A percentile compares a stretch with the other conserved stretches of the same genome.
Evolutionary conservation across 2,888 invertebrate genomes (phyloP).

Genomic region (Ophioninae sp.): DNA sequence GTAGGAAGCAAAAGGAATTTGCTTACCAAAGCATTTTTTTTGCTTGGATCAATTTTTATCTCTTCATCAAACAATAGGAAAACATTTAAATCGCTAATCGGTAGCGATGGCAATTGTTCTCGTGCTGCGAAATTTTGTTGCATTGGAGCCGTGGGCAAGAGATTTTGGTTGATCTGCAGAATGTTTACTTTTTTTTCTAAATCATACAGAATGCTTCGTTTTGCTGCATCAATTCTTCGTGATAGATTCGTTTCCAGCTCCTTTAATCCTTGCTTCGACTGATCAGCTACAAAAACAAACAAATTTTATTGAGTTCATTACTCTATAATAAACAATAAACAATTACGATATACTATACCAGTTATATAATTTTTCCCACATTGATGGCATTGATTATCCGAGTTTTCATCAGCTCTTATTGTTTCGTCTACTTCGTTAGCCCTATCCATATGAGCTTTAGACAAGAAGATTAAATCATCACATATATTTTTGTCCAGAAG

Average conservation of each 20-base stretch:
- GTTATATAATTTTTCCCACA: not conserved
- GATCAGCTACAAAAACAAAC: not conserved
- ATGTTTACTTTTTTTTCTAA: slow-evolving; percentile 1
- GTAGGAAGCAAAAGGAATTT: not conserved
- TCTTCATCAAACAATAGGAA: slow-evolving; percentile 13
- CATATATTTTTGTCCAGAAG: not conserved
- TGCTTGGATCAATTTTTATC: slow-evolving; percentile 6
- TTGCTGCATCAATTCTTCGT: not conserved
- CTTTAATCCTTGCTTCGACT: not conserved
- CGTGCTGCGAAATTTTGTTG: slow-evolving; percentile 3
- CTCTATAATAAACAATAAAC: not conserved
- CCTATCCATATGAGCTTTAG: not conserved
- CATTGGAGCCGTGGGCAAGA: not conserved
- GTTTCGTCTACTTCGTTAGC: not conserved
- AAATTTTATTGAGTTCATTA: not conserved
- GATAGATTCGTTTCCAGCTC: not conserved
- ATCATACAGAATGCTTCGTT: slow-evolving; percentile 11
- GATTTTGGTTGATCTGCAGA: slow-evolving; percentile 1
- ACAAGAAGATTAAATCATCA: not conserved
- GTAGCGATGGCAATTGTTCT: slow-evolving; percentile 1
- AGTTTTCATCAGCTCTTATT: not conserved
- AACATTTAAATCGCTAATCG: slow-evolving; percentile 2
- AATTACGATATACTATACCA: not conserved
- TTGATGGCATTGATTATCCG: slow-evolving; percentile 2
- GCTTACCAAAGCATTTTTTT: slow-evolving; percentile 9